Evolutionary conservation across 1,140 invertebrate species (phyloP).

Genomic region (Diplogasteroides magnus): DNA sequence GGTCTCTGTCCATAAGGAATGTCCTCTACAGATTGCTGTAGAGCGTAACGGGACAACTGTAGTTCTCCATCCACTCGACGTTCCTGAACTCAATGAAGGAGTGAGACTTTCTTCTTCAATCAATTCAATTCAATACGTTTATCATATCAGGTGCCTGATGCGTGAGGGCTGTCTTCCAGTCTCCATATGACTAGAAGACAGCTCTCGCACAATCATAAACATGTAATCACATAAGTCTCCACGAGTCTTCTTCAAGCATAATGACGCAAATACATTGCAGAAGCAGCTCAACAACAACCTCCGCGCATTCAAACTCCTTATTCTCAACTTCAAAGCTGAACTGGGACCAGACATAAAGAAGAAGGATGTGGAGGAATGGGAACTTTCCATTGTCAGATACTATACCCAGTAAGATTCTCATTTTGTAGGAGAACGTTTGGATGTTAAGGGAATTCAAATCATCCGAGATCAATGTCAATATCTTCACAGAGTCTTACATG

Average conservation of each 20-base stretch:
- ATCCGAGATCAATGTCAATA: conserved; percentile 44
- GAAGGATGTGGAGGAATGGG: conserved; percentile 40
- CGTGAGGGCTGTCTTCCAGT: too few species aligned
- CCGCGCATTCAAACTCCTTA: conserved; percentile 43
- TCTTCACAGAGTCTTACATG: conserved; percentile 46
- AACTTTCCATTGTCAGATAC: conserved; percentile 38
- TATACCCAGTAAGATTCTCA: conserved; percentile 39
- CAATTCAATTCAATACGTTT: too few species aligned
- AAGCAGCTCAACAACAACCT: conserved; percentile 49
- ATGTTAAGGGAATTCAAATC: conserved; percentile 50
- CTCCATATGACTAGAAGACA: too few species aligned
- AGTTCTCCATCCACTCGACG: neutral
- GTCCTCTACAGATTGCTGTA: conserved; percentile 2
- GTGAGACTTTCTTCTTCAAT: neutral
- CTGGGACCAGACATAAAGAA: conserved; percentile 18
- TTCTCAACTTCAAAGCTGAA: conserved; percentile 52
- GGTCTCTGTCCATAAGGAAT: too few species aligned
- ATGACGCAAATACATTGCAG: too few species aligned
- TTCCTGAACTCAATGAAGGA: conserved; percentile 1
- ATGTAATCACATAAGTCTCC: too few species aligned
- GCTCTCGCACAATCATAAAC: too few species aligned
- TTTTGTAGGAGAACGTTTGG: conserved; percentile 3
- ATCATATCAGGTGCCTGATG: too few species aligned
- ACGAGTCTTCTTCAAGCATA: too few species aligned
- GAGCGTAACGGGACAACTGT: neutral